Evolutionary conservation across 1,140 invertebrate species (phyloP).

Genomic region (Drosophila prosaltans): DNA sequence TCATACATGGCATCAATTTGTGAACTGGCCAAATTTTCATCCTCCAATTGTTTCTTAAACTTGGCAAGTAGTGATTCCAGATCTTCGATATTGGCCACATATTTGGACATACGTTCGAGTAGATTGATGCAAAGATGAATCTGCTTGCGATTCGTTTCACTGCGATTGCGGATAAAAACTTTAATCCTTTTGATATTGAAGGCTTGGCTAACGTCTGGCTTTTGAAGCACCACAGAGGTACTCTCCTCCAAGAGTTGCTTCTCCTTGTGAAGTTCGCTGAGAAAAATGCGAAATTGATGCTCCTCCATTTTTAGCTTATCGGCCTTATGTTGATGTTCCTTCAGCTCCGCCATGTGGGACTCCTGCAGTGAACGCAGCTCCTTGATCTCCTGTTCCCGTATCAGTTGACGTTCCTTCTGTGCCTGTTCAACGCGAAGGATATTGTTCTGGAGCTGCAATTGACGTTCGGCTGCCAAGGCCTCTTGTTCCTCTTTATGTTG

Average conservation of each 20-base stretch:
- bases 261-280: constrained; percentile 68
- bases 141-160: constrained; percentile 70
- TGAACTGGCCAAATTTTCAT: constrained; percentile 43
- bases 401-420: constrained; percentile 66
- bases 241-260: constrained; percentile 66
- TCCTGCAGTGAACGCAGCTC: constrained; percentile 72
- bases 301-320: constrained; percentile 69
- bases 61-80: constrained; percentile 48
- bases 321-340: constrained; percentile 61
- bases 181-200: constrained; percentile 78
- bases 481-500: constrained; percentile 83
- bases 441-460: constrained; percentile 81
- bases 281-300: constrained; percentile 55
- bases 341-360: constrained; percentile 66
- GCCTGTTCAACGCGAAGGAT: constrained; percentile 62
- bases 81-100: constrained; percentile 50
- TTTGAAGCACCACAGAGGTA: constrained; percentile 43
- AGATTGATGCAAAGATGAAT: constrained; percentile 64
- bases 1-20: constrained; percentile 82
- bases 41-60: constrained; percentile 57
- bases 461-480: constrained; percentile 70
- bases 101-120: constrained; percentile 62
- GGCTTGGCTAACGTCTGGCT: constrained; percentile 40
- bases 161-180: constrained; percentile 68
- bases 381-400: constrained; percentile 71